Evolutionary conservation across 1,140 invertebrate species (phyloP).

Genomic region (Thereuonema tuberculata): DNA sequence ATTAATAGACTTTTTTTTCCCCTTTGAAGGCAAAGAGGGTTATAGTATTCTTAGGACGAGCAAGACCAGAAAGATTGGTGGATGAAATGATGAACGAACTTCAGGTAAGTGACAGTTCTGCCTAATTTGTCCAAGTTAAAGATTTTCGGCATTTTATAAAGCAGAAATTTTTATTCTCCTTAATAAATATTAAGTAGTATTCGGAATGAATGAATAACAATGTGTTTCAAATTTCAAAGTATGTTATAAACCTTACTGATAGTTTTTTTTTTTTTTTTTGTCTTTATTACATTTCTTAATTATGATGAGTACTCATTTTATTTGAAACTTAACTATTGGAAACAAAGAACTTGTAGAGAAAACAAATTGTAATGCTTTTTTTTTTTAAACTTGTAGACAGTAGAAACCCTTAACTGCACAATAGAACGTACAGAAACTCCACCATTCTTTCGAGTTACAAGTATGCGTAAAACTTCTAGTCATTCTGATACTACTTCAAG

Average conservation of each 20-base stretch:
- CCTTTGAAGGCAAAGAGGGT: conserved; percentile 74
- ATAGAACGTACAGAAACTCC: conserved; percentile 94
- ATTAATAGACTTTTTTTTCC: background rate
- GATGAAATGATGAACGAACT: conserved; percentile 95
- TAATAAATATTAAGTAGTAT: too few species aligned
- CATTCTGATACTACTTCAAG: conserved; percentile 42
- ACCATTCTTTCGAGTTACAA: conserved; percentile 87
- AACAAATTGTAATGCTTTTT: background rate
- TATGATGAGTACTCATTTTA: too few species aligned
- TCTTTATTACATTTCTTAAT: too few species aligned
- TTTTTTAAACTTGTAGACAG: conserved; percentile 47
- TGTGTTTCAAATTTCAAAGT: too few species aligned
- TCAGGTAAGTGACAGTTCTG: conserved; percentile 18
- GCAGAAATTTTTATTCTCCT: too few species aligned
- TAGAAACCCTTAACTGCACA: conserved; percentile 85
- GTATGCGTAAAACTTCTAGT: conserved; percentile 76
- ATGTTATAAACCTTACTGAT: too few species aligned
- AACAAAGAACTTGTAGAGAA: background rate
- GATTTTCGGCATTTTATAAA: too few species aligned
- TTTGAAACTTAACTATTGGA: too few species aligned
- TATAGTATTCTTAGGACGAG: conserved; percentile 75
- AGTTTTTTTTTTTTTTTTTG: too few species aligned
- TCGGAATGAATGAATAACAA: too few species aligned
- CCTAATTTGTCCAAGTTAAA: too few species aligned
- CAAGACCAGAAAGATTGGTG: conserved; percentile 74